Evolutionary conservation across 2,113 vertebrate genomes (phyloP).

Genomic region (Isichthys henryi): DNA sequence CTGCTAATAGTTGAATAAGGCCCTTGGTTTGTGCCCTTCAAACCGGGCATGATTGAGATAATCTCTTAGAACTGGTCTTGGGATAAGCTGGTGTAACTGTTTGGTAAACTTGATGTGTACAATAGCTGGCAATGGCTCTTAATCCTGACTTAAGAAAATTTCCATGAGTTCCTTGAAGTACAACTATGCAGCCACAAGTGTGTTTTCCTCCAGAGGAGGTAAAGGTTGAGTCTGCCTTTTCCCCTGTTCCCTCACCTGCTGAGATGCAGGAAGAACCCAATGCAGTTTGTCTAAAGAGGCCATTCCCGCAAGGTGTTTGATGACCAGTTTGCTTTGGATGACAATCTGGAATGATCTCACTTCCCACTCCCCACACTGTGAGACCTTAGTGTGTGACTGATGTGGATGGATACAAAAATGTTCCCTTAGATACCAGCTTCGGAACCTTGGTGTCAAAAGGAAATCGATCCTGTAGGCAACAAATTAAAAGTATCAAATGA

Average conservation of each 20-base stretch:
- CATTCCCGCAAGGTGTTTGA: neutral
- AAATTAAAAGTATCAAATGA: neutral
- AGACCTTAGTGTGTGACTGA: neutral
- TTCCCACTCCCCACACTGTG: neutral
- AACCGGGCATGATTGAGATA: neutral
- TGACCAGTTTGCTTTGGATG: neutral
- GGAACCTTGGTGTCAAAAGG: neutral
- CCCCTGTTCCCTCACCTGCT: neutral
- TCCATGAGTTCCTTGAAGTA: neutral
- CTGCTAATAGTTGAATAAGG: neutral
- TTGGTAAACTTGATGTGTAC: neutral
- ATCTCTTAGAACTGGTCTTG: neutral
- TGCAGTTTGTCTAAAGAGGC: neutral
- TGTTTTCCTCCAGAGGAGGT: neutral
- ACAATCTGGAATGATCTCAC: neutral
- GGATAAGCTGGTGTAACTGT: neutral
- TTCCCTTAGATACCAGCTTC: neutral
- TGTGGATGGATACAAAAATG: neutral
- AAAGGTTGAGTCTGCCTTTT: neutral
- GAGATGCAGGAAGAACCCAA: neutral
- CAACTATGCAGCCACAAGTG: neutral
- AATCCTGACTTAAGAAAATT: neutral
- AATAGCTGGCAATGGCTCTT: neutral
- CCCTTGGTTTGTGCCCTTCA: neutral
- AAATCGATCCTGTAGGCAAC: neutral